Evolutionary conservation across 1,140 invertebrate genomes (phyloP), one percentile per base, ranked within the genome.

Genomic region (Amyelois transitella): DNA sequence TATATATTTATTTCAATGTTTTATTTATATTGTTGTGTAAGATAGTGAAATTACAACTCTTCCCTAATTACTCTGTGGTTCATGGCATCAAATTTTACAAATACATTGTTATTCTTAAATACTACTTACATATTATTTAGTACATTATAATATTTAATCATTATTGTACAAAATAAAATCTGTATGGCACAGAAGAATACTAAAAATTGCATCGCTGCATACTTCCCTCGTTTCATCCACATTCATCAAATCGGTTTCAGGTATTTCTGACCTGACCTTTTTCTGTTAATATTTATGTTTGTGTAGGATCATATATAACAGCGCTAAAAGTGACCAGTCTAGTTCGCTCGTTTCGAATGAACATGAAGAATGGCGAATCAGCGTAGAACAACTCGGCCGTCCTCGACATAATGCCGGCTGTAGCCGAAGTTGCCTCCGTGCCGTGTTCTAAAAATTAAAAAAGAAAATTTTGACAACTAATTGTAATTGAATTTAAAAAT

Each of bases 331-430:
- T 88, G 19, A 94, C 89, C 0, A 92, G 77, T 54, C 90, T 90
- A 1, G 91, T 91, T 8, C 86, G 80, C 51, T 92, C 90, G 65
- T 95, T 92, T 53, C 91, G 89, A 53, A 96, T 94, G 60, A 96
- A 92, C 71, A 96, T 95, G 18, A 94, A 82, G 75, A 96, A 96
- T 0, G 95, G 95, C 44, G 93, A 90, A 67, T 96, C 92, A 1
- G 91, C 92, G 19, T 91, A 85, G 52, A 96, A 92, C 18, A 78
- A 80, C 18, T 90, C 89, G 5, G 75, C 72, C 5, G 82, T 51
- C 2, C 81, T 72, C 5, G 77, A 63, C 54, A 86, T 52, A 17
- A 81, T 54, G 0, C 60, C 75, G 32, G 66, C 66, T 0, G 81
- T 77, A 1, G 75, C 81, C 18, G 85, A 80, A 1, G 73, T 75